Evolutionary conservation across 2,797 vertebrate species (phyloP).

Genomic region (Ambastaia sidthimunki): DNA sequence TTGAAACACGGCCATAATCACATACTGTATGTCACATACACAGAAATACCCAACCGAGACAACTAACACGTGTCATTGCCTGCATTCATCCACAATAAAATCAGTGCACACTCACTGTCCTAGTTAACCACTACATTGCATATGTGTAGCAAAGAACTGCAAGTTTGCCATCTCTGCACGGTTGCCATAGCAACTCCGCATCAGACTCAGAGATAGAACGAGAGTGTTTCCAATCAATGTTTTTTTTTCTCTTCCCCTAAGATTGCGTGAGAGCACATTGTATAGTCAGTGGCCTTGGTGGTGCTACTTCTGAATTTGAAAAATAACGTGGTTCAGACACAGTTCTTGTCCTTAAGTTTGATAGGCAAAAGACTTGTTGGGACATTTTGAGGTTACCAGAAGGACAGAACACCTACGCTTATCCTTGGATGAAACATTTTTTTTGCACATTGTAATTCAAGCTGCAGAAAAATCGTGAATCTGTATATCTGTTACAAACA

Average conservation of each 20-base stretch:
- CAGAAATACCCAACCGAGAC: background rate
- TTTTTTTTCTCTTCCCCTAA: conserved; percentile 22
- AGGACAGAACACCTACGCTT: conserved; percentile 6
- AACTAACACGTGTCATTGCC: background rate
- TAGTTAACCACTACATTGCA: conserved; percentile 55
- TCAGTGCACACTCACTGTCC: conserved; percentile 43
- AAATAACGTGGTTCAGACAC: conserved; percentile 14
- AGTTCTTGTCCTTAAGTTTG: background rate
- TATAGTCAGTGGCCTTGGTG: conserved; percentile 22
- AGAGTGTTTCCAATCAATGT: conserved; percentile 58
- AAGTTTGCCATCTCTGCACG: conserved; percentile 57
- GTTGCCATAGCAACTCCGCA: conserved; percentile 63
- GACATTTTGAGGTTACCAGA: conserved; percentile 28
- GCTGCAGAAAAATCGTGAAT: background rate
- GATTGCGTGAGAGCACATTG: conserved; percentile 17
- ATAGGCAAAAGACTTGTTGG: background rate
- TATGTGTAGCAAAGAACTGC: conserved; percentile 58
- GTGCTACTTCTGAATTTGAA: conserved; percentile 13
- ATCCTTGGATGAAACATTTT: conserved; percentile 3
- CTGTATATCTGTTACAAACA: conserved; percentile 8
- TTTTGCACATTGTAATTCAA: background rate
- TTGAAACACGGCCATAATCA: background rate
- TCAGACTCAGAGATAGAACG: conserved; percentile 51
- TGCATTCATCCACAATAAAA: too few relatives aligned
- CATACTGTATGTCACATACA: background rate